Evolutionary conservation across 2,888 invertebrate genomes (phyloP), one percentile per base, ranked within the genome.

Genomic region (Acleris sparsana): DNA sequence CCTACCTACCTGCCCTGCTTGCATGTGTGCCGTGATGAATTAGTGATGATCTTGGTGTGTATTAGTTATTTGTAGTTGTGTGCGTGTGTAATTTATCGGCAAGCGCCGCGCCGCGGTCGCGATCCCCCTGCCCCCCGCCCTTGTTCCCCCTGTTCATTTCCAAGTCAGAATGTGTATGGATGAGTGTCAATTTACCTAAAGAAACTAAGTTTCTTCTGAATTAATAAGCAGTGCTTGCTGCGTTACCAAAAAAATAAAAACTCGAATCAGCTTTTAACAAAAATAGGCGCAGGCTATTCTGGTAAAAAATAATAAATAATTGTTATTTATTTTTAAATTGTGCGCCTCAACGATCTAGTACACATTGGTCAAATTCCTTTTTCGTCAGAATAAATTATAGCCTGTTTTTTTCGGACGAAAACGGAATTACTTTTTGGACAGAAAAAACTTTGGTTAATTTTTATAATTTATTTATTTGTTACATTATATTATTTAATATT

Each of bases 161-260:
- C 7, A 52, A 61, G 61, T 51, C 46, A 43, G 18, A 57, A 20
- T 22, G 57, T 22, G 52, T 52, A 52, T n/a, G 46, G 18, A 46
- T 48, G 48, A 25, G 59, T 53, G 25, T 20, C 29, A 52, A 65
- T 61, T 70, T 80, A 79, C 80, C 83, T 87, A 82, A 89, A 88
- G 87, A 84, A 17, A 81, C 83, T 86, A 85, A 83, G 88, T 90
- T 89, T 89, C 89, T 87, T 88, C 84, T 86, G 84, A 87, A 87
- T 88, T 83, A 84, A 84, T 87, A 88, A 85, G 20, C 6, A 52
- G 43, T 1, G n/a, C n/a, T n/a, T 46, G 48, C 17, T 48, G 13
- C n/a, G n/a, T 44, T 44, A 44, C 16, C 44, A 44, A 0, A 5
- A n/a, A 1, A 16, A 16, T 16, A 3, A 43, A 43, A 16, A 11